Base-by-base conservation (phyloP, 2,888 invertebrate genomes). In the Chymomyza fuscimana region DNA sequence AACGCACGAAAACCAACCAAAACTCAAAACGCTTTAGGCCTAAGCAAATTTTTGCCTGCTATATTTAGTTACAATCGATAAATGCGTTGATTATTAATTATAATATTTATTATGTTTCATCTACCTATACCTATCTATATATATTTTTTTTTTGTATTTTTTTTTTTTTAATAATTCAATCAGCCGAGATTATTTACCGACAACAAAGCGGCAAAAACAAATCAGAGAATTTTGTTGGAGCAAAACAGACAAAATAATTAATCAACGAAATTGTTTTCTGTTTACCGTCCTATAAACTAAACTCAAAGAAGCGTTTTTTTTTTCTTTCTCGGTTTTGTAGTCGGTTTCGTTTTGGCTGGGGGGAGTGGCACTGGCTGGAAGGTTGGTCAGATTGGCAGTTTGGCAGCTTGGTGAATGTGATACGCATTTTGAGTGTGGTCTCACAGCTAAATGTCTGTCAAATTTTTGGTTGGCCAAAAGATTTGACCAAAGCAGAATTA, bases 41-140 rank as follows among this genome's bases (percentile, higher is more conserved):
- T 46, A 46, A 12, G 12, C 40, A 46, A 46, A 46, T 46, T 46
- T 22, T 19, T 61, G 54, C 32, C 52, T 59, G 40, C 22, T 51
- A 46, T 46, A 46, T 46, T 83, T 76, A 72, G 75, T 85, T 85
- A 82, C 85, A 78, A 58, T 70, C 77, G 82, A 70, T 82, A 76
- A 76, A 71, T 67, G 74, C 76, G 73, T 69, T 74, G 82, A 78
- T 82, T 85, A 80, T 80, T 80, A 80, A 80, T 80, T 80, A 80
- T 73, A 67, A 74, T 73, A 69, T 65, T 40, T 59, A 72, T 72
- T 36, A 65, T 70, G 40, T 69, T 71, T 70, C 61, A 69, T 22
- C n/a, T n/a, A 46, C 52, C 50, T 64, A 67, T 63, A 71, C 69
- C 67, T 70, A 72, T 25, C 25, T 25, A 58, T 60, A n/a, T 9